phyloP scores from a whole-genome alignment of 2,888 invertebrate species.

The Andrena marginata region DNA sequence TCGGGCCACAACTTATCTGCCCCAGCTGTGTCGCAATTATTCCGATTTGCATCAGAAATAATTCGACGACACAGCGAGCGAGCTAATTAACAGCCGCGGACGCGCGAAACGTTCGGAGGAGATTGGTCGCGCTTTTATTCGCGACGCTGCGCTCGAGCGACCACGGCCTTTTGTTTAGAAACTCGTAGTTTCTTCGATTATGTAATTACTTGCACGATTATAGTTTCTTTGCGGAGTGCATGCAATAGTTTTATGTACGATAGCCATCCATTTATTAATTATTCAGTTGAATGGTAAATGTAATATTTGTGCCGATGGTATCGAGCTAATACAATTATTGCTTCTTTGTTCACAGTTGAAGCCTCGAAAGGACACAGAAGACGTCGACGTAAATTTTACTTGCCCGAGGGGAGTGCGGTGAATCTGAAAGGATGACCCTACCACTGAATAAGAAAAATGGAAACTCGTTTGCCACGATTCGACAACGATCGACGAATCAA shows the following conservation, averaged over 20 bases:
- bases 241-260: neutral
- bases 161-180: neutral
- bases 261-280: too few species aligned
- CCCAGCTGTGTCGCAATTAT: slow-evolving; percentile 58
- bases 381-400: slow-evolving; percentile 7
- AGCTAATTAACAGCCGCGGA: slow-evolving; percentile 27
- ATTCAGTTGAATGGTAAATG: too few species aligned
- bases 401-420: slow-evolving; percentile 5
- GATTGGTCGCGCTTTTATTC: neutral
- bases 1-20: slow-evolving; percentile 56
- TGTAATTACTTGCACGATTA: neutral
- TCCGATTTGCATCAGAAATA: slow-evolving; percentile 57
- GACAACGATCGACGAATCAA: slow-evolving; percentile 12
- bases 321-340: neutral
- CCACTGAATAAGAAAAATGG: neutral
- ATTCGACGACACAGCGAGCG: slow-evolving; percentile 28
- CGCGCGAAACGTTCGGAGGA: slow-evolving; percentile 2
- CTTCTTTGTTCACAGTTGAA: slow-evolving; percentile 45
- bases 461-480: slow-evolving; percentile 17
- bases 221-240: neutral
- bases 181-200: neutral
- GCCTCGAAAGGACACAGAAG: neutral
- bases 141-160: neutral
- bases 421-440: slow-evolving; percentile 52
- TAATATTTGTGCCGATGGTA: too few species aligned